These are phyloP conservation scores for Lacerta bilineata DNA, from an alignment of 2,797 vertebrate species.

Conservation along the genomic window DNA sequence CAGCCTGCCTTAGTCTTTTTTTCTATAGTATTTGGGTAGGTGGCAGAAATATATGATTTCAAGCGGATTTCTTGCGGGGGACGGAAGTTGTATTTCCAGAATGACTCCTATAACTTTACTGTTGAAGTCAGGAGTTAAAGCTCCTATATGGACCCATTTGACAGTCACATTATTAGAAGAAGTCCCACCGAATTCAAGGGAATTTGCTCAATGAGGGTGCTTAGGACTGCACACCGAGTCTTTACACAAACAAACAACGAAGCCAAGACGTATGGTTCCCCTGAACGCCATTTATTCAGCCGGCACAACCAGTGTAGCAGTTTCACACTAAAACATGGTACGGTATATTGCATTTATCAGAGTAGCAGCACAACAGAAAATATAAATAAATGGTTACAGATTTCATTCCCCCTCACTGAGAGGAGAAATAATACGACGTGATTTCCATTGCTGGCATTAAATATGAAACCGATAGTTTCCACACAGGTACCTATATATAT, in stretches of 20 bases:
- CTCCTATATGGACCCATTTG: not conserved
- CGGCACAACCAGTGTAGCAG: slow-evolving; percentile 39
- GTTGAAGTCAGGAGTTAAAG: not conserved
- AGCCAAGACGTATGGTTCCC: slow-evolving; percentile 68
- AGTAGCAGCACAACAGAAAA: slow-evolving; percentile 70
- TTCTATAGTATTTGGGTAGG: not conserved
- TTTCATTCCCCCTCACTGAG: slow-evolving; percentile 45
- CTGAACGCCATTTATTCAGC: slow-evolving; percentile 71
- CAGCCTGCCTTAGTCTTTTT: too few relatives aligned
- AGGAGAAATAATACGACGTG: slow-evolving; percentile 57
- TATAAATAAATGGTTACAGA: slow-evolving; percentile 59
- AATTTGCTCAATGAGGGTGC: not conserved
- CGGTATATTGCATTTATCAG: slow-evolving; percentile 71
- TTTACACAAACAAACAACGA: slow-evolving; percentile 39
- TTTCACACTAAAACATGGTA: slow-evolving; percentile 67
- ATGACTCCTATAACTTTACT: not conserved
- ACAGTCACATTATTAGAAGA: not conserved
- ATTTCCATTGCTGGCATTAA: slow-evolving; percentile 61
- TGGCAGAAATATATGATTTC: not conserved
- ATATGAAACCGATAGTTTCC: slow-evolving; percentile 63
- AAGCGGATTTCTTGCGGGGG: not conserved
- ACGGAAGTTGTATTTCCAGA: not conserved
- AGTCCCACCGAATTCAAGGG: not conserved
- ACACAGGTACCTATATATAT: slow-evolving; percentile 56
- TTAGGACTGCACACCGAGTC: not conserved